A percentile compares a stretch with the other conserved stretches of the same genome.
Conservation (phyloP, 2,113 vertebrate genomes). For the Pachypanchax playfairii region DNA sequence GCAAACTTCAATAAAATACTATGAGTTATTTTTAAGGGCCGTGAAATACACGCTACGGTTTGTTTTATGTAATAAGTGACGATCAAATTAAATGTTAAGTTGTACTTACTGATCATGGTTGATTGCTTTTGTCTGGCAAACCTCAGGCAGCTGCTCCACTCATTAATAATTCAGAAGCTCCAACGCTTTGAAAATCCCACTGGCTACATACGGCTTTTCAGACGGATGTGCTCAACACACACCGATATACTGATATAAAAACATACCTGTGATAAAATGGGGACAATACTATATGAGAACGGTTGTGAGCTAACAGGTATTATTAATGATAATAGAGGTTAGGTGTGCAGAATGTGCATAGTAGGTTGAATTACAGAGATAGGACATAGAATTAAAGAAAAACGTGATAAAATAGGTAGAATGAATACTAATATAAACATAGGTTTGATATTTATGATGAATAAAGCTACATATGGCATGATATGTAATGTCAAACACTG, state of each 20-base stretch:
- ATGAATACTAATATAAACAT: background rate
- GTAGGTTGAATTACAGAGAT: background rate
- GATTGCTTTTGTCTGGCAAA: conserved; percentile 56
- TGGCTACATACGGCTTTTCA: conserved; percentile 18
- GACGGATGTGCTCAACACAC: background rate
- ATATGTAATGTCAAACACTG: no score
- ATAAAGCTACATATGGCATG: no score
- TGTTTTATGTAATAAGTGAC: fast-evolving
- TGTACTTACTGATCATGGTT: background rate
- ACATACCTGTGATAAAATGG: background rate
- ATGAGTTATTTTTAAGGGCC: background rate
- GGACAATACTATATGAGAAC: background rate
- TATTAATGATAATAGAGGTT: background rate
- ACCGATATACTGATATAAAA: background rate
- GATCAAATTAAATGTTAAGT: background rate
- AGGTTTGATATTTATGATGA: no score
- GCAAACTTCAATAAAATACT: background rate
- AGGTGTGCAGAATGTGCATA: background rate
- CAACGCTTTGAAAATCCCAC: conserved; percentile 36
- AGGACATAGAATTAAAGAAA: background rate
- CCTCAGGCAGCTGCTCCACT: conserved; percentile 53
- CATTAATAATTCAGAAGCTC: conserved; percentile 78
- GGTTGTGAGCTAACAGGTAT: background rate
- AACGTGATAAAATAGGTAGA: background rate
- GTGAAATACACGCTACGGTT: fast-evolving